These are phyloP conservation scores for Vulpes ferrilata DNA, from an alignment of 2,113 vertebrate genomes.

Conservation along the genomic window DNA sequence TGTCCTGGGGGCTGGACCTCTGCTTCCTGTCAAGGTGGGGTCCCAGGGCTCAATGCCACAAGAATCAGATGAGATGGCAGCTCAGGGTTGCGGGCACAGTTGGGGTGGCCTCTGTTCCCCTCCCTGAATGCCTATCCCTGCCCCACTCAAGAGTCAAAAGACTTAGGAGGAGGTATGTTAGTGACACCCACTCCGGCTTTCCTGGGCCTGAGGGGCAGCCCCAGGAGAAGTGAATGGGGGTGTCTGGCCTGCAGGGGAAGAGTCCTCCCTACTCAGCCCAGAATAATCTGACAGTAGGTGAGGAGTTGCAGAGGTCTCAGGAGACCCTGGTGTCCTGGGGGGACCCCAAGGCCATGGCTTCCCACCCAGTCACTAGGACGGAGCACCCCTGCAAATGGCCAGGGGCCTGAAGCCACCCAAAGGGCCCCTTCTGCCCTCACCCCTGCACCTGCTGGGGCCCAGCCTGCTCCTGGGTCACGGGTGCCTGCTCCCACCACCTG, in stretches of 20 bases:
- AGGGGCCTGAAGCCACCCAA: no score
- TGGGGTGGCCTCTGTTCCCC: not conserved
- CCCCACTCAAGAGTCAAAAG: not conserved
- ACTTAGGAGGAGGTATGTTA: no score
- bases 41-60: accelerated
- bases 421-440: not conserved
- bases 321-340: not conserved
- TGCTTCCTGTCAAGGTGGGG: not conserved
- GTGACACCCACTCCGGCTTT: not conserved
- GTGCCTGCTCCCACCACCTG: not conserved
- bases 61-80: accelerated
- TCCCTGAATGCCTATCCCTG: not conserved
- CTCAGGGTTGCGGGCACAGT: not conserved
- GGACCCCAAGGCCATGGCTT: accelerated
- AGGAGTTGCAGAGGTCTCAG: not conserved
- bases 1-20: not conserved
- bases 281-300: not conserved
- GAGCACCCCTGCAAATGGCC: not conserved
- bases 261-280: accelerated
- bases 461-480: not conserved
- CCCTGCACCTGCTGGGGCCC: not conserved
- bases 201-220: not conserved
- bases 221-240: accelerated
- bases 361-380: accelerated
- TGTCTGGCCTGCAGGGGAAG: not conserved